Conservation (phyloP, 2,113 vertebrate species). For the Plotosus lineatus region DNA sequence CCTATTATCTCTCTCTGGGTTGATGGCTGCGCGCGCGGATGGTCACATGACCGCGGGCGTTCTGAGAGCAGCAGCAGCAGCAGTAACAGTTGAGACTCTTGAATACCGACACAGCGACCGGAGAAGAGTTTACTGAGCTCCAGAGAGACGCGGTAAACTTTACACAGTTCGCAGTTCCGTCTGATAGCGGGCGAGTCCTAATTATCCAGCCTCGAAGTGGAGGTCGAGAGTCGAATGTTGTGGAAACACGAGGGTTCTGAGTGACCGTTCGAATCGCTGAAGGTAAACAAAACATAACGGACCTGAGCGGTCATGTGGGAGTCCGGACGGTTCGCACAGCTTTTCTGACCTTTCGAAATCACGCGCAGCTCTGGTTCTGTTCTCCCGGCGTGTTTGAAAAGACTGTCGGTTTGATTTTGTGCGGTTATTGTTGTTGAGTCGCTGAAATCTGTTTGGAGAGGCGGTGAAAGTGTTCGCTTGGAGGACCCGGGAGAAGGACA, state of each 20-base stretch:
- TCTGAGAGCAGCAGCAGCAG: constrained; percentile 36
- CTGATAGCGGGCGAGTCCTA: not conserved
- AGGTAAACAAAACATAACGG: constrained; percentile 13
- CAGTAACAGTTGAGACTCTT: constrained; percentile 26
- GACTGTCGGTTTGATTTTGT: too few species aligned
- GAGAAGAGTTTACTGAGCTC: constrained; percentile 41
- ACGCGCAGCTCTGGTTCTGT: not conserved
- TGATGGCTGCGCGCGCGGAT: constrained; percentile 15
- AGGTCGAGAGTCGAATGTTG: not conserved
- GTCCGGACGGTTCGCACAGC: constrained; percentile 29
- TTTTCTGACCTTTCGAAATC: constrained; percentile 23
- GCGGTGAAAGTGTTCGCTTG: not conserved
- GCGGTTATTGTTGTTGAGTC: too few species aligned
- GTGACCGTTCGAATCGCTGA: not conserved
- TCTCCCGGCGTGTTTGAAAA: not conserved
- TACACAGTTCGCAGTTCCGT: not conserved
- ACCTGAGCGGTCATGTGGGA: constrained; percentile 53
- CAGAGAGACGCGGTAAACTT: not conserved
- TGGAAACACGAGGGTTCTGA: constrained; percentile 13
- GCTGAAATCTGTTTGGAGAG: too few species aligned
- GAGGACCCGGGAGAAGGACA: not conserved
- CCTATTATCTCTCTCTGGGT: constrained; percentile 45
- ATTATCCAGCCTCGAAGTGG: not conserved
- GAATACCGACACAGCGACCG: constrained; percentile 44
- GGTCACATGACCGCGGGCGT: constrained; percentile 51